A percentile compares a stretch with the other conserved stretches of the same genome.
Conservation (phyloP, 2,888 invertebrate genomes). For the Polyommatus icarus region DNA sequence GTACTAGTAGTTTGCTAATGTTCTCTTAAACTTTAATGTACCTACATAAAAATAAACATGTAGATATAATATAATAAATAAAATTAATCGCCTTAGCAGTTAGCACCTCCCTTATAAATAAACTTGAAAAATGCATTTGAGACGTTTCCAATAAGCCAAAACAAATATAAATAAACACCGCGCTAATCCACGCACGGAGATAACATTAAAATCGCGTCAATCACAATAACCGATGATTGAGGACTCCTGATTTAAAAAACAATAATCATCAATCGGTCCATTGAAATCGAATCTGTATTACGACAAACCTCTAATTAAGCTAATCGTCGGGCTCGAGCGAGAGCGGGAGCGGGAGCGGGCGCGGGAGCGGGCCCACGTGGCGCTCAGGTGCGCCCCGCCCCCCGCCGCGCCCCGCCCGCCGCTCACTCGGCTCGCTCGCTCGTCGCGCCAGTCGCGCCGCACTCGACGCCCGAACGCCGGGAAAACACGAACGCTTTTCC, state of each 20-base stretch:
- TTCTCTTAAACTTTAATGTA: neutral
- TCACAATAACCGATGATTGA: constrained; percentile 31
- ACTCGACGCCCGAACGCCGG: constrained; percentile 78
- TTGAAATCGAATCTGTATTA: constrained; percentile 42
- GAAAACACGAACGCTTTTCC: constrained; percentile 77
- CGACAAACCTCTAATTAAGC: constrained; percentile 29
- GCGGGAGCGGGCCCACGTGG: constrained; percentile 57
- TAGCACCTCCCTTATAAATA: neutral
- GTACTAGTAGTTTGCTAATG: neutral
- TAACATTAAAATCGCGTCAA: constrained; percentile 28
- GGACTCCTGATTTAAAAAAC: constrained; percentile 32
- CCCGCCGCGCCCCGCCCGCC: constrained; percentile 58
- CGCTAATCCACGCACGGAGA: constrained; percentile 18
- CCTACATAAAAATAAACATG: neutral
- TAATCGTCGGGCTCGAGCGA: constrained; percentile 43
- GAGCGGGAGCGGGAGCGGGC: constrained; percentile 45
- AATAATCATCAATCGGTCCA: constrained; percentile 36
- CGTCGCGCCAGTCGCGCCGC: constrained; percentile 64
- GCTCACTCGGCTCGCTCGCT: constrained; percentile 51
- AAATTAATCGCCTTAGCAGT: neutral
- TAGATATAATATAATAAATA: neutral
- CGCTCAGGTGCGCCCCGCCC: constrained; percentile 73
- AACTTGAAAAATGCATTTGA: constrained; percentile 8
- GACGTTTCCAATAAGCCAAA: neutral
- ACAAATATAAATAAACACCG: constrained; percentile 18